phyloP scores from a whole-genome alignment of 2,888 invertebrate species.

The Homarus gammarus region DNA sequence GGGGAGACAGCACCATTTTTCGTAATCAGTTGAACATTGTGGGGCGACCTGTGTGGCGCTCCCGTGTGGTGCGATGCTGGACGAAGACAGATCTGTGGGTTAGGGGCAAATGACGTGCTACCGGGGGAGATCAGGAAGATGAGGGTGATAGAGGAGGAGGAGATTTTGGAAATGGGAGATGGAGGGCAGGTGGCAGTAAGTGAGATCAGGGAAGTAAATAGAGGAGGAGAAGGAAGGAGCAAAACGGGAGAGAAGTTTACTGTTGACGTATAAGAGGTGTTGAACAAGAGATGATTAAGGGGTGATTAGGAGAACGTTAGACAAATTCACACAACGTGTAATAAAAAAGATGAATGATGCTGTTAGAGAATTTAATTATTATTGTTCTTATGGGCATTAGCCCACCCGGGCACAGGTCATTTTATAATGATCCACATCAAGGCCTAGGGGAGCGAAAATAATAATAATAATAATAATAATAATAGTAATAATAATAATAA shows the following conservation, averaged over 20 bases:
- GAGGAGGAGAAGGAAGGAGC: not conserved
- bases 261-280: too few relatives aligned
- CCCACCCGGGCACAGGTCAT: too few relatives aligned
- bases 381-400: too few relatives aligned
- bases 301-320: too few relatives aligned
- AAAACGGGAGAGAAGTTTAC: not conserved
- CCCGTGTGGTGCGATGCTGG: constrained; percentile 15
- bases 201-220: constrained; percentile 8
- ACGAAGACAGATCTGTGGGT: constrained; percentile 42
- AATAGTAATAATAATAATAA: too few relatives aligned
- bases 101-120: not conserved
- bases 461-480: too few relatives aligned
- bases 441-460: too few relatives aligned
- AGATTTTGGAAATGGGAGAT: not conserved
- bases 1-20: constrained; percentile 54
- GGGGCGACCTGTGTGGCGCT: constrained; percentile 51
- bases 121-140: not conserved
- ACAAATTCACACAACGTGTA: too few relatives aligned
- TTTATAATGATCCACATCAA: too few relatives aligned
- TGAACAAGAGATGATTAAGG: too few relatives aligned
- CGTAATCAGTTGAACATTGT: constrained; percentile 66
- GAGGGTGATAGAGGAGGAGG: not conserved
- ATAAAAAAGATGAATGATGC: too few relatives aligned
- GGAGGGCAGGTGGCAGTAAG: not conserved
- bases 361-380: too few relatives aligned